Base-by-base conservation (phyloP, 1,140 invertebrate species). In the Solenopsis fugax region DNA sequence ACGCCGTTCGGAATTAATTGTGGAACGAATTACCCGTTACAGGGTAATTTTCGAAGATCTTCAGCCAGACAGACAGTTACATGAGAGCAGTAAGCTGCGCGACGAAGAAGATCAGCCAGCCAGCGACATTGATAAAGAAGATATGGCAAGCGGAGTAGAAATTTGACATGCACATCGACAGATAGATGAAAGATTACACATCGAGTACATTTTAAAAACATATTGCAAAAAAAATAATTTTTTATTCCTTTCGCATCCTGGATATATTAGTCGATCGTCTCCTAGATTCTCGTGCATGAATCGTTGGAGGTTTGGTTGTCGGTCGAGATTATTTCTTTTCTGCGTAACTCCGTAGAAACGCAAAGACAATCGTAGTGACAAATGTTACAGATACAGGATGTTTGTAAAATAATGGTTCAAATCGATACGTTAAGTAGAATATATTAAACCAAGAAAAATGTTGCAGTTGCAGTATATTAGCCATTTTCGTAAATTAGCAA, bases 41-140 rank as follows among this genome's bases (percentile, higher is more conserved):
- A 73, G 87, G 72, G 21, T 60, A 85, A 89, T 84, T 76, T 62
- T 64, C 89, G 77, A 89, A 73, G 88, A 87, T 87, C 71, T 73
- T 67, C 24, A 69, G 64, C 69, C 60, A 69, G 67, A 84, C 37
- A 54, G 54, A 82, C 41, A 84, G 80, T 73, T 48, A 82, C 54
- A 73, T 41, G 67, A 73, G 80, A 84, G 54, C 67, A 37, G 34
- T 75, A 87, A 87, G 52, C 88, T 84, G 56, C 54, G 71, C 54
- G 75, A 72, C 24, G 62, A 54, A 81, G 82, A 87, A 78, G 58
- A 82, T 56, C 69, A 84, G 41, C 52, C 77, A 89, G 75, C 24
- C 84, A 89, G 62, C 73, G 72, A 89, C 88, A 89, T 90, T 84
- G 85, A 84, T 50, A 56, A 48, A 60, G 69, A 84, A 75, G 80